Evolutionary conservation across 2,888 invertebrate species (phyloP), one percentile per base, ranked within the genome.

Genomic region (Eumacrocentrus americanus): DNA sequence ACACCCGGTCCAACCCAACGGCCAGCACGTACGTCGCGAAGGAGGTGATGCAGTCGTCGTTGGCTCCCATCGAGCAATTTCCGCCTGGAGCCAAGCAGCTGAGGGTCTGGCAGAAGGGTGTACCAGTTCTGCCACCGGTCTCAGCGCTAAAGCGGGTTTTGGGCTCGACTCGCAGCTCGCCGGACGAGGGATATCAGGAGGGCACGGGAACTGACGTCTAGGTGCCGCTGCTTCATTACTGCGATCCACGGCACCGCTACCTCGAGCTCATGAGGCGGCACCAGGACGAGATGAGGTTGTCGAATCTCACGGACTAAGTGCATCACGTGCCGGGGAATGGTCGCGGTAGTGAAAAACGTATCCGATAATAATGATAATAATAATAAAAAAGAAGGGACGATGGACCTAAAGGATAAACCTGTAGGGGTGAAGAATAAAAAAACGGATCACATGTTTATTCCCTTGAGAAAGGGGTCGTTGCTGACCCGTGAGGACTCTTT

Each of bases 191-290:
- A 64, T 94, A 94, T 81, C 94, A 94, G 81, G 94, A 94, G 83
- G 94, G 94, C 74, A 92, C 93, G 82, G 94, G 94, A 70, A 94
- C 94, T 69, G 94, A 94, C 82, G 94, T 94, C 81, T 94, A 91
- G 85, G 78, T 76, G 69, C 74, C 76, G 74, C 69, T 77, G 64
- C 76, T 78, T 77, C 78, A 77, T 75, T 77, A 78, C 74, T 73
- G 73, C 70, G 73, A 76, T 67, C 75, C 75, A 73, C 76, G 77
- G 72, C 73, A 75, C 71, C 72, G 76, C 65, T 74, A 72, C 63
- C 67, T 76, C 67, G 76, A 76, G 68, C 69, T 76, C 11, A 74
- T 75, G 60, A 70, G 76, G 65, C 71, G 76, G 51, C 76, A 76
- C 61, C 76, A 75, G 70, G 76, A 76, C 51, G 70, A 70, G 37